Conservation (phyloP, 1,140 invertebrate genomes). For the Meteorus sp. region DNA sequence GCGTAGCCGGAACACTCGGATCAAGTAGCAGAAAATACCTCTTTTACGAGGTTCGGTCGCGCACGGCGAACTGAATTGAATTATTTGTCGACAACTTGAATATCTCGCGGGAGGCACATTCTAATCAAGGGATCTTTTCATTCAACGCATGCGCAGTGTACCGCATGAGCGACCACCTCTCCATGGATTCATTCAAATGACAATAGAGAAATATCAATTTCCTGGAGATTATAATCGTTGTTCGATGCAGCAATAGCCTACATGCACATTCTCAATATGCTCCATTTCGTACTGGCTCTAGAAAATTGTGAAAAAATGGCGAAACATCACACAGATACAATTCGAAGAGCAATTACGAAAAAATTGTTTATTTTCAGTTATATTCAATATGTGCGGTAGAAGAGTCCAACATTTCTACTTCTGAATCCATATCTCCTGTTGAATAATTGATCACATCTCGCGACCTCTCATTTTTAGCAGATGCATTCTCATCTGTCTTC, state of each 20-base stretch:
- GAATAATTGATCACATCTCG: conserved; percentile 51
- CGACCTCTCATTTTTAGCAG: conserved; percentile 40
- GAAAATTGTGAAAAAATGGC: too few relatives aligned
- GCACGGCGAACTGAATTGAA: conserved; percentile 36
- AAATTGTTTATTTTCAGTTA: conserved; percentile 23
- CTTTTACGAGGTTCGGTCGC: conserved; percentile 31
- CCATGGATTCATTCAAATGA: too few relatives aligned
- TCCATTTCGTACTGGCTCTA: too few relatives aligned
- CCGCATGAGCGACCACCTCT: too few relatives aligned
- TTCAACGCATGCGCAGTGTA: conserved; percentile 3
- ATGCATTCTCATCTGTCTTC: conserved; percentile 45
- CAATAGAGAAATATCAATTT: not conserved
- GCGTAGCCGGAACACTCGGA: too few relatives aligned
- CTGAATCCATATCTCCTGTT: conserved; percentile 53
- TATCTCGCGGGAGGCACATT: not conserved
- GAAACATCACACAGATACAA: too few relatives aligned
- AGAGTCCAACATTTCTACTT: conserved; percentile 60
- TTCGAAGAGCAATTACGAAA: too few relatives aligned
- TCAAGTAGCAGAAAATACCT: conserved; percentile 4
- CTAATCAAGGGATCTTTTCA: too few relatives aligned
- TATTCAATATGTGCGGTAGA: conserved; percentile 54
- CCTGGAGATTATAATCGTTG: not conserved
- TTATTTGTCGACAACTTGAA: not conserved
- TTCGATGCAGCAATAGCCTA: too few relatives aligned
- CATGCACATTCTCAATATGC: too few relatives aligned